Evolutionary conservation across 1,140 invertebrate genomes (phyloP).

Genomic region (Monomorium pharaonis): DNA sequence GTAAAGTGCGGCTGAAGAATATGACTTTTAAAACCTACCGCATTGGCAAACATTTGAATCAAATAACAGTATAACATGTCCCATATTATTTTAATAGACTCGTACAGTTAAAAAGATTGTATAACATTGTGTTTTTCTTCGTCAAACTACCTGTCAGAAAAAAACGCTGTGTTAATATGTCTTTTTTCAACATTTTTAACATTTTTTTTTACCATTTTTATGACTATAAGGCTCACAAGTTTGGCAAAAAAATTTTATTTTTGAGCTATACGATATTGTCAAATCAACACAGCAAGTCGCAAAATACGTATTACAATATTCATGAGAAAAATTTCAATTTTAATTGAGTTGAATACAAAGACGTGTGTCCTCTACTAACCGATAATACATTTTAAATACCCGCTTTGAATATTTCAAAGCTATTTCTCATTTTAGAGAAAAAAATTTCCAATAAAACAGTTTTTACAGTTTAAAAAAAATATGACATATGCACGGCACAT

Average conservation of each 20-base stretch:
- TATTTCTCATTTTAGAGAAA: neutral
- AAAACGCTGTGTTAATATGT: neutral
- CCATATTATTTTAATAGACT: slow-evolving; percentile 51
- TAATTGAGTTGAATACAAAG: neutral
- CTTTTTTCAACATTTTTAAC: neutral
- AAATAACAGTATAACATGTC: slow-evolving; percentile 13
- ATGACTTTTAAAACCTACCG: slow-evolving; percentile 44
- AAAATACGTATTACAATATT: neutral
- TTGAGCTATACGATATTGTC: neutral
- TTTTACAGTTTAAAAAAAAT: neutral
- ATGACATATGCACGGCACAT: neutral
- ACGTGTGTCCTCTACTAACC: neutral
- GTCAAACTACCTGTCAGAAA: neutral
- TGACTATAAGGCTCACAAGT: neutral
- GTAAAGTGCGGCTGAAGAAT: slow-evolving; percentile 36
- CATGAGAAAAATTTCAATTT: neutral
- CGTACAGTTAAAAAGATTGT: neutral
- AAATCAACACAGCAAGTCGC: neutral
- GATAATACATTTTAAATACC: neutral
- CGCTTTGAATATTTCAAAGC: neutral
- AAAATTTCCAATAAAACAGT: neutral
- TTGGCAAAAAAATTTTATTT: neutral
- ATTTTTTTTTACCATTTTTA: neutral
- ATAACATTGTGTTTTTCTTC: neutral
- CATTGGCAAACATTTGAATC: slow-evolving; percentile 27